Base-by-base conservation (phyloP, 2,888 invertebrate species). In the Apotomis betuletana region DNA sequence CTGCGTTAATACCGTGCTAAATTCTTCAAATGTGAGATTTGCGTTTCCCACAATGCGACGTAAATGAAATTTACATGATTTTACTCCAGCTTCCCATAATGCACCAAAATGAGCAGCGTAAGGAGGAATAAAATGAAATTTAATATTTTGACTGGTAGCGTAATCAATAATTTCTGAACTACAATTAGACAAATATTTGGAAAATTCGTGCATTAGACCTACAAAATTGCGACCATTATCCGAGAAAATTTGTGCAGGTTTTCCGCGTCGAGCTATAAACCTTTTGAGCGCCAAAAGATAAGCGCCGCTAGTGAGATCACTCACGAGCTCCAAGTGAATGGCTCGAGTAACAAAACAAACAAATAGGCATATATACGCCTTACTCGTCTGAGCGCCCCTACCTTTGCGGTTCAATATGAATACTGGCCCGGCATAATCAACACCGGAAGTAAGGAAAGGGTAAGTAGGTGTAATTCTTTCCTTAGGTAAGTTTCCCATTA, bases 381-480 rank as follows among this genome's bases (percentile, higher is more conserved):
- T 78, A 27, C 70, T 64, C 41, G 75, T 36, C 59, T 70, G 76
- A 0, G 77, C 71, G 0, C 80, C 78, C 10, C 75, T 74, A 3
- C 78, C 78, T 62, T 75, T 77, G 2, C 77, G 68, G 60, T 76
- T 79, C 10, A 79, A 60, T 41, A 75, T 70, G 15, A 70, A 68
- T 49, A 79, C 41, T 46, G 79, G 80, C 8, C 79, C 79, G 0
- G 76, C 77, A 59, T 79, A 80, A 13, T 81, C 79, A 0, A 79
- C 79, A 12, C 77, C 80, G 9, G 75, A 74, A 9, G 58, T 65
- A 27, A 75, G 49, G 71, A 79, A 80, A 0, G 78, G 78, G 49
- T 61, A 76, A 15, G 58, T 74, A 12, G 75, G 67, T 44, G 69
- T 61, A 46, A 81, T 15, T 51, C 79, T 49, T 64, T 77, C 74